Evolutionary conservation across 2,888 invertebrate genomes (phyloP).

Genomic region (Nomada fucata): DNA sequence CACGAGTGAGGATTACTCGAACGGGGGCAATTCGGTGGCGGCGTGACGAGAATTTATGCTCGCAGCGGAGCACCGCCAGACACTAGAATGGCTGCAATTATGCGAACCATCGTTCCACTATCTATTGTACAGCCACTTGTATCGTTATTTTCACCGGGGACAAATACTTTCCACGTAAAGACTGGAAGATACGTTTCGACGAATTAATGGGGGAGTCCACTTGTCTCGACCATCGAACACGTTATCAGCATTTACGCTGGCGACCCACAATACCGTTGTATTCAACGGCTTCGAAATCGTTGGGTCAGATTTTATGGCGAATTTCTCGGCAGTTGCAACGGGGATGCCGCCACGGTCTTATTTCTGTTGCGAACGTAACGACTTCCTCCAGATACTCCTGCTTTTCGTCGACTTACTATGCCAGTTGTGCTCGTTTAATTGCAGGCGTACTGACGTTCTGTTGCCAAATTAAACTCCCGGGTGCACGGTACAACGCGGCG

Average conservation of each 20-base stretch:
- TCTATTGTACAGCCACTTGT: constrained; percentile 10
- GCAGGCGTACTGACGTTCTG: too few species aligned
- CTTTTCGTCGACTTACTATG: not conserved
- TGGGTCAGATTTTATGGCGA: constrained; percentile 5
- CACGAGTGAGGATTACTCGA: constrained; percentile 31
- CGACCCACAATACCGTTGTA: constrained; percentile 12
- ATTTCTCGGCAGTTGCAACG: not conserved
- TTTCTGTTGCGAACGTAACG: not conserved
- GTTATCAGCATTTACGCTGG: constrained; percentile 26
- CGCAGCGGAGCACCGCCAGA: not conserved
- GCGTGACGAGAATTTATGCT: constrained; percentile 46
- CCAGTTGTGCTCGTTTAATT: too few species aligned
- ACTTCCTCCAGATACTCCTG: not conserved
- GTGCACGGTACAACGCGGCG: too few species aligned
- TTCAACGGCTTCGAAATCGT: constrained; percentile 7
- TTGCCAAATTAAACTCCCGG: too few species aligned
- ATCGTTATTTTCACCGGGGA: constrained; percentile 28
- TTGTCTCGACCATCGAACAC: constrained; percentile 8
- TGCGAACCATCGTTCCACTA: not conserved
- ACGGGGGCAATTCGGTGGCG: constrained; percentile 37
- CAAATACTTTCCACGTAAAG: constrained; percentile 27
- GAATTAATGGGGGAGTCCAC: constrained; percentile 40
- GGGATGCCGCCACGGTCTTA: not conserved
- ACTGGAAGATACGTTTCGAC: not conserved
- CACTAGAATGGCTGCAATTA: constrained; percentile 47